Base-by-base conservation (phyloP, 2,797 vertebrate genomes). In the Schizothorax lantsangensis region DNA sequence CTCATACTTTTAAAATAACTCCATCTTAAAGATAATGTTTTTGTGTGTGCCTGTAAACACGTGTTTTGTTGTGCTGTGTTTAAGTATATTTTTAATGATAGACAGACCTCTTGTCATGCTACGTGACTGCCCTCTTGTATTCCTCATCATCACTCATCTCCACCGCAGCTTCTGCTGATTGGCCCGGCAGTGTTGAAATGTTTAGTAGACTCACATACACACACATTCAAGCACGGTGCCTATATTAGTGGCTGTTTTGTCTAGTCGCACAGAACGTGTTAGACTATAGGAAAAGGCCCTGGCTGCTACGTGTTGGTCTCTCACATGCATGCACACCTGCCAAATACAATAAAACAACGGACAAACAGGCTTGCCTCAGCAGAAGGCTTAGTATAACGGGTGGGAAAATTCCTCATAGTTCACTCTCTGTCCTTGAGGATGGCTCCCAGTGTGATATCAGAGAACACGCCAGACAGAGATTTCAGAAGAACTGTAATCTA, bases 321-420 rank as follows among this genome's bases (percentile, higher is more conserved):
- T 52, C 36, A 80, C 30, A 62, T 9, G 78, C 57, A 78, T 15
- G 62, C 69, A 72, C 85, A 87, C 85, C 86, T 88, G 88, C 79
- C 52, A 73, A 85, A 72, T 26, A 78, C 62, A 83, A 52, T 84
- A 80, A 57, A 30, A 80, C 49, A 59, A 45, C 19, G 9, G 54
- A 40, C 57, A 38, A 64, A 43, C 79, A 57, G 85, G 85, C 64
- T 36, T 86, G 47, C 84, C 69, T 66, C 45, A 83, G 69, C 30
- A 2, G 30, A 52, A 85, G 59, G 81, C 49, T 85, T 68, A 84
- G 71, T 54, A 49, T 78, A 87, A 86, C 17, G 64, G 75, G 30
- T 87, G 89, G 90, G 88, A 89, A 89, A 90, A 87, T 86, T 87
- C 77, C 59, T 59, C 75, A 71, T 77, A 86, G 79, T 84, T 90